Evolutionary conservation across 2,797 vertebrate species (phyloP), one percentile per base, ranked within the genome.

Genomic region (Channallabes apus): DNA sequence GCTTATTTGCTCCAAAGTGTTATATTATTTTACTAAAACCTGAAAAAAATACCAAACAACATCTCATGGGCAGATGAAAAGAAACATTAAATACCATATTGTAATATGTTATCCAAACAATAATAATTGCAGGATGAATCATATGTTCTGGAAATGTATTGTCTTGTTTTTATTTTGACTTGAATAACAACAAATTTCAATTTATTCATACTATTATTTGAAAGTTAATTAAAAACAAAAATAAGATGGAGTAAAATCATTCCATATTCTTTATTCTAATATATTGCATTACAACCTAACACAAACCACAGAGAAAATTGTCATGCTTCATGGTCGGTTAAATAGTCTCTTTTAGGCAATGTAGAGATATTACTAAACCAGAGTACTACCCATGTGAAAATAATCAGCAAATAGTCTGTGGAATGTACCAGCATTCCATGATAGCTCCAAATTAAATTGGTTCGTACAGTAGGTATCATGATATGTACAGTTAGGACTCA

Each of bases 1-100:
- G 94, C 35, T 85, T 95, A 82, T 95, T 95, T 89, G 89, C 93
- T 54, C 93, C 93, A 80, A 95, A 94, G 84, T 93, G 92, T 86
- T 95, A 93, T 77, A 94, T 95, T 41, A 94, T 95, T 89, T 86
- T 95, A 86, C 4, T 95, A 41, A 94, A 91, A 82, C 93, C 94
- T 38, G 92, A 94, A 81, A 92, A 91, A 85, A 95, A 95, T 86
- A 94, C 93, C n/a, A 95, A 93, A 88, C 91, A 94, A 29, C 92
- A 94, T 56, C 38, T 38, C 38, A 38, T 38, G 38, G 38, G 5
- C 38, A 38, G 38, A 38, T 38, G 5, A 38, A 38, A 38, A 38
- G 38, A 38, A 38, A 38, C 38, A 38, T 38, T 38, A 38, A 5
- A 38, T 38, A 38, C 5, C 38, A 38, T 38, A 38, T 38, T 38